Evolutionary conservation across 2,113 vertebrate genomes (phyloP).

Genomic region (Cyanistes caeruleus): DNA sequence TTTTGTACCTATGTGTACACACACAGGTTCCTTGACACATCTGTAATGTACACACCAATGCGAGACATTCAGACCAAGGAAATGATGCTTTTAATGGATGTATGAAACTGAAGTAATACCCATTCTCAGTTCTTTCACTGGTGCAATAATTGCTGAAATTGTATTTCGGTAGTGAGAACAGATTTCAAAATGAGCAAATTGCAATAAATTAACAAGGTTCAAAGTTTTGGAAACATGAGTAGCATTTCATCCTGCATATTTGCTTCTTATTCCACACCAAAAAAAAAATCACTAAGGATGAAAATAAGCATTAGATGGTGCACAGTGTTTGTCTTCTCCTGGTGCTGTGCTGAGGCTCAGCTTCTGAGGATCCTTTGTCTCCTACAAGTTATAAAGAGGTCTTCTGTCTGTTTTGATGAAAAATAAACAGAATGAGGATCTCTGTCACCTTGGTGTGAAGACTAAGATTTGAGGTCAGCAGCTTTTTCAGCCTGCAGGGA

Average conservation of each 20-base stretch:
- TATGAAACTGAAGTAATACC: background rate
- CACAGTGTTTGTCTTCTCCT: background rate
- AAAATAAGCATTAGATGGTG: background rate
- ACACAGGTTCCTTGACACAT: background rate
- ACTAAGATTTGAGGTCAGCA: background rate
- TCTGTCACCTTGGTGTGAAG: background rate
- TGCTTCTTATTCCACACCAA: background rate
- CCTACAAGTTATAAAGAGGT: background rate
- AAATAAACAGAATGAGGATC: background rate
- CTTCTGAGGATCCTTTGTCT: background rate
- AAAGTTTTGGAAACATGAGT: background rate
- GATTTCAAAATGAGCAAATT: background rate
- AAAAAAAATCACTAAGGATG: background rate
- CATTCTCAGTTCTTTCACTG: background rate
- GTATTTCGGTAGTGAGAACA: background rate
- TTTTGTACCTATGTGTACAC: background rate
- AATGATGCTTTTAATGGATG: background rate
- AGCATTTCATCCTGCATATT: background rate
- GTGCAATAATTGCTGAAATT: background rate
- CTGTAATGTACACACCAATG: background rate
- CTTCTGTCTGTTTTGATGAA: background rate
- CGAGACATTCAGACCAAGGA: rapidly evolving
- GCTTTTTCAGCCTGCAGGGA: background rate
- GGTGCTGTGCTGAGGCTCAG: background rate
- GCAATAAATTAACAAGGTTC: background rate